These are phyloP conservation scores for Drosophila subpulchrella DNA, from an alignment of 1,140 invertebrate genomes.

Conservation along the genomic window DNA sequence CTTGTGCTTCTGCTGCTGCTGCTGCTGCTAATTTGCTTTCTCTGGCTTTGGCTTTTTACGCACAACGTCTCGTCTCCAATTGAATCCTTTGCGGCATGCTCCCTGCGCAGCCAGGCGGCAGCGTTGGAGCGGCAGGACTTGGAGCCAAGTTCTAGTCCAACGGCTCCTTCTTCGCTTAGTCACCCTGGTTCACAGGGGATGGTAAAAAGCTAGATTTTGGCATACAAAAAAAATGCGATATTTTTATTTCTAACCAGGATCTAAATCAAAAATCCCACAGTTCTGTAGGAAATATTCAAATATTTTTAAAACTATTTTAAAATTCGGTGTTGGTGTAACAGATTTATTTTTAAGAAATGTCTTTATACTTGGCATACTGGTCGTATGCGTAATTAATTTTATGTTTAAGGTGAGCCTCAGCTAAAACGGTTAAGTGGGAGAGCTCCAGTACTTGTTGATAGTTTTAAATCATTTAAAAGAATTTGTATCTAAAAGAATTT, in stretches of 20 bases:
- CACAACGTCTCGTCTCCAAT: slow-evolving; percentile 65
- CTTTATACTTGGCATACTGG: not conserved
- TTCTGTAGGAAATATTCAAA: too few relatives aligned
- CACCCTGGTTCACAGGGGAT: slow-evolving; percentile 1
- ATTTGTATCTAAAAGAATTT: too few relatives aligned
- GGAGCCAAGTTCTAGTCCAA: slow-evolving; percentile 9
- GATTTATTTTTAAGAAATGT: too few relatives aligned
- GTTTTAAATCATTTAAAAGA: too few relatives aligned
- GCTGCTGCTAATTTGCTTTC: slow-evolving; percentile 1
- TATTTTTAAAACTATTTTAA: too few relatives aligned
- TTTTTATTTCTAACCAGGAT: too few relatives aligned
- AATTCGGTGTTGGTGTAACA: too few relatives aligned
- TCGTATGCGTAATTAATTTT: not conserved
- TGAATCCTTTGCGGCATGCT: slow-evolving; percentile 60
- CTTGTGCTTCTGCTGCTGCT: slow-evolving; percentile 4
- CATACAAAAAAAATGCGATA: not conserved
- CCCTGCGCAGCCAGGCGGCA: slow-evolving; percentile 38
- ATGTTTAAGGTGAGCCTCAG: too few relatives aligned
- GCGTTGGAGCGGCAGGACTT: slow-evolving; percentile 3
- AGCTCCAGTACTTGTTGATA: too few relatives aligned
- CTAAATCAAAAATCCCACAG: too few relatives aligned
- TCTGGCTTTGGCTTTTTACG: slow-evolving; percentile 23
- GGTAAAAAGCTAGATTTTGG: not conserved
- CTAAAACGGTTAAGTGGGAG: too few relatives aligned
- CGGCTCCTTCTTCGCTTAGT: not conserved